Evolutionary conservation across 2,113 vertebrate genomes (phyloP).

Genomic region (Chrysochloris asiatica): DNA sequence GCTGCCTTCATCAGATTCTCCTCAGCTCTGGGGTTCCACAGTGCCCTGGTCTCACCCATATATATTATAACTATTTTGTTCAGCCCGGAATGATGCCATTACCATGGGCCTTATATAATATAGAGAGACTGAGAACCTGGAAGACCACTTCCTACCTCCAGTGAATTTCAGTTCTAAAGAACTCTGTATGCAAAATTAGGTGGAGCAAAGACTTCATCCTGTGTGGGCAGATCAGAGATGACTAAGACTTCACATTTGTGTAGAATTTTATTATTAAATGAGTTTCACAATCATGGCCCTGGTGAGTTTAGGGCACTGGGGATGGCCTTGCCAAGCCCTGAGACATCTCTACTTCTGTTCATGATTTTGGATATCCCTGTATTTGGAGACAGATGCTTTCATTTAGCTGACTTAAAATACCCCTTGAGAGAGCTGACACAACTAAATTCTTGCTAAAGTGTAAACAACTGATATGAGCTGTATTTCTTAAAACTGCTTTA

Average conservation of each 20-base stretch:
- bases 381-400: conserved; percentile 57
- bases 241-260: background rate
- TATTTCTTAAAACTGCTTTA: conserved; percentile 23
- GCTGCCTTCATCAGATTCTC: background rate
- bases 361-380: background rate
- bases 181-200: background rate
- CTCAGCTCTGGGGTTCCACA: background rate
- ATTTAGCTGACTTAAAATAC: conserved; percentile 34
- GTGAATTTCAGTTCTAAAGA: conserved; percentile 10
- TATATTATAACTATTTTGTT: background rate
- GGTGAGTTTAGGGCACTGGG: background rate
- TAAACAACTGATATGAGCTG: conserved; percentile 55
- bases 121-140: background rate
- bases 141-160: background rate
- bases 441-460: conserved; percentile 62
- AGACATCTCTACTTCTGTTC: background rate
- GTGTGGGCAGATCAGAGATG: background rate
- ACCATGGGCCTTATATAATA: background rate
- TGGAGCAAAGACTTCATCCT: background rate
- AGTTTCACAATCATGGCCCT: background rate
- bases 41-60: background rate
- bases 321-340: background rate
- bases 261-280: background rate
- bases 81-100: background rate
- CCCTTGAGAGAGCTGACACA: conserved; percentile 32